Base-by-base conservation (phyloP, 37 sponge, comb jelly and placozoan species). In the Diacarnus erythraeanus region DNA sequence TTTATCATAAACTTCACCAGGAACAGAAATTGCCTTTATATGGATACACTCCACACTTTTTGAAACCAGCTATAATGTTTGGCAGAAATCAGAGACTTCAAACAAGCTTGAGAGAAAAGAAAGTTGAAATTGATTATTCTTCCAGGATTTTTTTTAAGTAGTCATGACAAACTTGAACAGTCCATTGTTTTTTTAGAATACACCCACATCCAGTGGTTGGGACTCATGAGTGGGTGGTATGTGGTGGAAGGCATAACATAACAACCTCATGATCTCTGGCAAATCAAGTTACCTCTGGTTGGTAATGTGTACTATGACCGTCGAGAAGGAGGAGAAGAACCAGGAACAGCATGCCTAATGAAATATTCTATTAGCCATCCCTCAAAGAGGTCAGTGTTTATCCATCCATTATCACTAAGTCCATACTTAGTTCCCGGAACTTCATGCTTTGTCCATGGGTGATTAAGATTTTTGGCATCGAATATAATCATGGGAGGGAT, bases 211-310 rank as follows among this genome's bases (percentile, higher is more conserved):
- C 29, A 89, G 73, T 29, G 90, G 84, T 27, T 89, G 90, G 2
- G 76, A 27, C 15, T 72, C 71, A 21, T 84, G 85, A 12, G 84
- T 89, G n/a, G n/a, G n/a, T n/a, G n/a, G n/a, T n/a, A n/a, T n/a
- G n/a, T 69, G 83, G 88, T 69, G 88, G 88, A n/a, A 88, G 41
- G 61, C 83, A 88, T 1, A 88, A 73, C 44, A 82, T 81, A 6
- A 82, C 73, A 0, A 87, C 33, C 2, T 76, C 60, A 26, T 72
- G 34, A 21, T 74, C 77, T 65, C 38, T 67, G 40, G 82, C 73
- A 8, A 57, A 58, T 4, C 74, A 56, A 38, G 82, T 21, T 4
- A 70, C 57, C 1, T 54, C 64, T 10, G 77, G 83, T 37, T 88
- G 76, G 37, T 80, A 88, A 56, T 88, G 88, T 2, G 81, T 78